phyloP scores from a whole-genome alignment of 2,113 vertebrate genomes.

The Pygoscelis antarcticus region DNA sequence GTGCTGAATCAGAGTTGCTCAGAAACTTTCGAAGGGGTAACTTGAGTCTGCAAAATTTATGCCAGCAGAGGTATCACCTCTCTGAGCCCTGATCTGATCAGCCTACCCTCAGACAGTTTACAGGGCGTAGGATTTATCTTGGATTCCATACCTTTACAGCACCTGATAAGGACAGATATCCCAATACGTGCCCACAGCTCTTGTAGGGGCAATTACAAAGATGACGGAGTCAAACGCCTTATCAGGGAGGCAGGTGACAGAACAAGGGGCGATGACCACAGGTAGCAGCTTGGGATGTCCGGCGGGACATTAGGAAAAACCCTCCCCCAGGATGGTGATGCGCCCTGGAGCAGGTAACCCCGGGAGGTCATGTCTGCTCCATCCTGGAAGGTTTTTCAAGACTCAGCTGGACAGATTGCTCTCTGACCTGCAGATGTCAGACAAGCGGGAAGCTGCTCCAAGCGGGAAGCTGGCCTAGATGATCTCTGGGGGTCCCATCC shows the following conservation, averaged over 20 bases:
- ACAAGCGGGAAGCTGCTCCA: too few species aligned
- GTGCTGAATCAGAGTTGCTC: neutral
- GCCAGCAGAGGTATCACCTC: neutral
- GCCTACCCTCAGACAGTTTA: neutral
- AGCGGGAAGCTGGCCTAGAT: neutral
- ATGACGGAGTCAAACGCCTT: neutral
- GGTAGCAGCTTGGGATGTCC: neutral
- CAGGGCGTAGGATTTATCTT: neutral
- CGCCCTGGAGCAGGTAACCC: neutral
- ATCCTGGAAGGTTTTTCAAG: neutral
- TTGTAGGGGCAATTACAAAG: neutral
- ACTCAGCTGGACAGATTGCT: neutral
- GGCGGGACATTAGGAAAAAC: neutral
- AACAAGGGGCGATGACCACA: neutral
- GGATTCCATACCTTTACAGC: neutral
- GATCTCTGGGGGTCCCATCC: neutral
- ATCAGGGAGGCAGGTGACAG: neutral
- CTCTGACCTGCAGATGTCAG: too few species aligned
- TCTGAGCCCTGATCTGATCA: neutral
- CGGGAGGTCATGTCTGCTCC: rapidly evolving
- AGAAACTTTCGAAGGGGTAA: neutral
- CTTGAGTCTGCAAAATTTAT: neutral
- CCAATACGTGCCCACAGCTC: neutral
- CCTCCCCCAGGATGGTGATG: neutral
- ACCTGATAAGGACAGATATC: neutral